Evolutionary conservation across 2,797 vertebrate species (phyloP).

Genomic region (Microcaecilia unicolor): DNA sequence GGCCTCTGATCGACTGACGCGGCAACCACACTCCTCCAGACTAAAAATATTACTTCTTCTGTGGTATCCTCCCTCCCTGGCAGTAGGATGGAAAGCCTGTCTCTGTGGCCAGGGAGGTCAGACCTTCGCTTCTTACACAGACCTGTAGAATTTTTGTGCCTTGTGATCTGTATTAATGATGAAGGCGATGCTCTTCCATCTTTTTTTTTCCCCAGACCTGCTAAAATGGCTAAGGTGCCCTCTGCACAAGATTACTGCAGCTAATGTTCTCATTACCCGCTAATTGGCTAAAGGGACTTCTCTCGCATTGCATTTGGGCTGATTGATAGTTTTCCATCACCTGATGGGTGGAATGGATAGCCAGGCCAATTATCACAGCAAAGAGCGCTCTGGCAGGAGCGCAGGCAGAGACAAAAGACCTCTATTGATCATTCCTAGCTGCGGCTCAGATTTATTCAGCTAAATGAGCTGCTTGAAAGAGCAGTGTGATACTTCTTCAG

Average conservation of each 20-base stretch:
- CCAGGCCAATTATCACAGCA: conserved; percentile 61
- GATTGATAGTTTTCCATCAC: conserved; percentile 69
- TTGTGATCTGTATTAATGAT: conserved; percentile 52
- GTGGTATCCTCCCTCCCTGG: too few relatives aligned
- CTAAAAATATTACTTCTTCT: too few relatives aligned
- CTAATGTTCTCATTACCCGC: conserved; percentile 71
- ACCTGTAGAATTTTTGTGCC: conserved; percentile 38
- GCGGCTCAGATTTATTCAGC: conserved; percentile 40
- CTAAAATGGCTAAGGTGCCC: conserved; percentile 72
- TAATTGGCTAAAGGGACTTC: conserved; percentile 72
- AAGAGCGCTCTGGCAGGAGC: conserved; percentile 26
- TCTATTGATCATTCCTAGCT: conserved; percentile 31
- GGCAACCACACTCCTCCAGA: too few relatives aligned
- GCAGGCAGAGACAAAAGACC: conserved; percentile 41
- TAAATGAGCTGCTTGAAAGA: conserved; percentile 22
- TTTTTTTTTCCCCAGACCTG: conserved; percentile 40
- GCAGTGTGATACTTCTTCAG: too few relatives aligned
- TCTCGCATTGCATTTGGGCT: conserved; percentile 62
- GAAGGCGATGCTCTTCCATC: conserved; percentile 52
- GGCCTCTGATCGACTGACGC: too few relatives aligned
- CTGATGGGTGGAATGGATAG: conserved; percentile 63
- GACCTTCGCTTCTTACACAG: conserved; percentile 32
- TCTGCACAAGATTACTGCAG: conserved; percentile 57
- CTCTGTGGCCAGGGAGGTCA: too few relatives aligned
- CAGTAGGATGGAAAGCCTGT: too few relatives aligned